Evolutionary conservation across 2,797 vertebrate species (phyloP).

Genomic region (Molothrus aeneus): DNA sequence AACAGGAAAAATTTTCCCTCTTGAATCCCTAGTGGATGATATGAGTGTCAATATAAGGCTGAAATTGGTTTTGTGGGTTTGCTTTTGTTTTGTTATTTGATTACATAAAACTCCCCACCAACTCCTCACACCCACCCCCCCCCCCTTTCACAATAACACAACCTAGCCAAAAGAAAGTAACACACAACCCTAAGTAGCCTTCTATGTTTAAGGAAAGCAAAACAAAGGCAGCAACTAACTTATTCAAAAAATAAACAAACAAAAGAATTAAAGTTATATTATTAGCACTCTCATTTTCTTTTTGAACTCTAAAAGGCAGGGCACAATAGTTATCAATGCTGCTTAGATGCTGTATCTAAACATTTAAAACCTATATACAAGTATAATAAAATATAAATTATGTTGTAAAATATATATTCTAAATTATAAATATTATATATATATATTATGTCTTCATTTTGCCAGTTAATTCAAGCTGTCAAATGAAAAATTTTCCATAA

Average conservation of each 20-base stretch:
- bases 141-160: not conserved
- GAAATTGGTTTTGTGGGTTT: not conserved
- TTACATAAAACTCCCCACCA: not conserved
- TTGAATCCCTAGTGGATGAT: not conserved
- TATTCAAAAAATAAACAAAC: not conserved
- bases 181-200: not conserved
- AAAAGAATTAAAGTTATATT: not conserved
- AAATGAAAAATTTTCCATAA: not conserved
- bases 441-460: not conserved
- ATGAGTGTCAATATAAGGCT: not conserved
- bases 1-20: not conserved
- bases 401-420: not conserved
- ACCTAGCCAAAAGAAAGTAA: not conserved
- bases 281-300: not conserved
- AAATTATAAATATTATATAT: not conserved
- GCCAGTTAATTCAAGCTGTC: not conserved
- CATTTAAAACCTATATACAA: not conserved
- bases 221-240: not conserved
- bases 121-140: not conserved
- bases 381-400: not conserved
- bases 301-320: not conserved
- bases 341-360: not conserved
- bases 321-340: not conserved
- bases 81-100: not conserved
- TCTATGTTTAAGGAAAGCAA: not conserved